Evolutionary conservation across 2,113 vertebrate species (phyloP).

Genomic region (Marmota monax): DNA sequence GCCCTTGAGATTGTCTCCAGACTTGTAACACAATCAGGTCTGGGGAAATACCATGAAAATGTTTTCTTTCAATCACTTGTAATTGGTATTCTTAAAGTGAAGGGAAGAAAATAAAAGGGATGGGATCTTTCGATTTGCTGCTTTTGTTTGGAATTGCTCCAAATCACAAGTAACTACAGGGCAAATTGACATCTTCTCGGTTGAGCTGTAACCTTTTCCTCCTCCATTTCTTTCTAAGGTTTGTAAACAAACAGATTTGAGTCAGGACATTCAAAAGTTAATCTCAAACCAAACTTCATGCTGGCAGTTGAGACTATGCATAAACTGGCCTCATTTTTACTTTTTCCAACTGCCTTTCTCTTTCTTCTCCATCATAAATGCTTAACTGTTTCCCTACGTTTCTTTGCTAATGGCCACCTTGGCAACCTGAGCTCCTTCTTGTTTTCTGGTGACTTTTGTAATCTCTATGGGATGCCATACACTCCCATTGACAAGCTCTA

Average conservation of each 20-base stretch:
- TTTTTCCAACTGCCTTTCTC: neutral
- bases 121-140: conserved; percentile 69
- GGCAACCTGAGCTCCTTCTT: neutral
- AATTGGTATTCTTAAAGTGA: conserved; percentile 75
- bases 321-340: neutral
- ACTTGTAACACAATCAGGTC: conserved; percentile 61
- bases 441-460: neutral
- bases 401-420: neutral
- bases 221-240: conserved; percentile 54
- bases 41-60: conserved; percentile 72
- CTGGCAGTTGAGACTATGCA: neutral
- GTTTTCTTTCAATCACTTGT: conserved; percentile 71
- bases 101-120: conserved; percentile 72
- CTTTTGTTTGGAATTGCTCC: conserved; percentile 78
- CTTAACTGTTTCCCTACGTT: neutral
- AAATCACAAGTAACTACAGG: conserved; percentile 71
- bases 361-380: neutral
- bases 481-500: neutral
- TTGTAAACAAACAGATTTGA: conserved; percentile 73
- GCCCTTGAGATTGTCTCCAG: conserved; percentile 63
- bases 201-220: conserved; percentile 64
- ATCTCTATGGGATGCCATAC: neutral
- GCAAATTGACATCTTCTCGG: conserved; percentile 71
- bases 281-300: conserved; percentile 23
- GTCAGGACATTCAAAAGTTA: conserved; percentile 46